phyloP scores from a whole-genome alignment of 2,888 invertebrate genomes.

The Hemicrepidius hirtus region DNA sequence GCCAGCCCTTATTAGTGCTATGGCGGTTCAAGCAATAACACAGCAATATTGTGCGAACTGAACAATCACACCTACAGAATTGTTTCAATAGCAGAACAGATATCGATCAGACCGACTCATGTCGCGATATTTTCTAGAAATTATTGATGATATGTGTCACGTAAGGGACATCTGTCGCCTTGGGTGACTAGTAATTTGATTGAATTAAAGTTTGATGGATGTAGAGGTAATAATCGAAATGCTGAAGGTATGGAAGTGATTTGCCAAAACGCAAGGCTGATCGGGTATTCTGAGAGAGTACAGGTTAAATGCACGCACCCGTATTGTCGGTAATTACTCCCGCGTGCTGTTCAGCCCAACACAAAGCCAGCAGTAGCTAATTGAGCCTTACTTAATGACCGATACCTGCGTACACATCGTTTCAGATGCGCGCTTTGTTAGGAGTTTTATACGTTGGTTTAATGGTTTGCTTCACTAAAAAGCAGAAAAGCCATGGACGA shows the following conservation, averaged over 20 bases:
- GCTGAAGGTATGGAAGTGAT: slow-evolving; percentile 12
- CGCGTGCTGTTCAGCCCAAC: slow-evolving; percentile 37
- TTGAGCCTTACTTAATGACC: slow-evolving; percentile 48
- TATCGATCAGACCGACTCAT: neutral
- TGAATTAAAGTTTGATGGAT: slow-evolving; percentile 30
- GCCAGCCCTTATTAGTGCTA: slow-evolving; percentile 44
- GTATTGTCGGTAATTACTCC: slow-evolving; percentile 47
- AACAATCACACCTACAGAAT: slow-evolving; percentile 11
- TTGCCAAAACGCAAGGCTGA: slow-evolving; percentile 36
- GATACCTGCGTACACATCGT: slow-evolving; percentile 42
- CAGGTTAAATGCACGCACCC: slow-evolving; percentile 47
- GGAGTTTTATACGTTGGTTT: slow-evolving; percentile 16
- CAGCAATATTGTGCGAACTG: slow-evolving; percentile 17
- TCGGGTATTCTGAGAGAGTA: slow-evolving; percentile 43
- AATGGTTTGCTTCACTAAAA: slow-evolving; percentile 26
- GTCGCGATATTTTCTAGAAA: neutral
- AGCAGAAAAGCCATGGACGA: slow-evolving; percentile 27
- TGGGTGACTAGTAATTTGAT: slow-evolving; percentile 30
- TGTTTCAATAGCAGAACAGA: slow-evolving; percentile 25
- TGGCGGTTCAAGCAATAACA: slow-evolving; percentile 24
- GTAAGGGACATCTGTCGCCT: slow-evolving; percentile 24
- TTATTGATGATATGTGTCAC: slow-evolving; percentile 20
- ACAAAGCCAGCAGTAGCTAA: slow-evolving; percentile 46
- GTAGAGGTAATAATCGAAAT: slow-evolving; percentile 18
- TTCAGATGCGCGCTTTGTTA: slow-evolving; percentile 28